A percentile compares a stretch with the other conserved stretches of the same genome.
Conservation (phyloP, 2,797 vertebrate genomes). For the Hafferia zeledoni region DNA sequence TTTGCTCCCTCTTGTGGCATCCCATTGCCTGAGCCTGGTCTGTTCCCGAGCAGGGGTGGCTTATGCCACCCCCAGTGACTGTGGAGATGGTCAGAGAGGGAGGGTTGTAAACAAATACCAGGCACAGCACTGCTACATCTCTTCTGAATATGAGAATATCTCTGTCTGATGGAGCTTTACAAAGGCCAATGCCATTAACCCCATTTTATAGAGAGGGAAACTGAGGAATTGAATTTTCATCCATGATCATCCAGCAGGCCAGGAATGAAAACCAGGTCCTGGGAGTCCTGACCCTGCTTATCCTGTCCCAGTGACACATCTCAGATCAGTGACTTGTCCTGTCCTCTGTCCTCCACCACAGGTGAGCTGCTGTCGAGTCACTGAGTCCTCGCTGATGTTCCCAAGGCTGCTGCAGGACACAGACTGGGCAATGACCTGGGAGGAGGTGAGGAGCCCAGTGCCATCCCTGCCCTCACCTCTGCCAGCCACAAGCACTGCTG, state of each 20-base stretch:
- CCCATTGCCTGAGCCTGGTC: background rate
- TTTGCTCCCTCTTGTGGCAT: conserved; percentile 55
- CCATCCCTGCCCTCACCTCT: background rate
- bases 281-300: background rate
- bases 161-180: background rate
- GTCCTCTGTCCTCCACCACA: rapidly evolving
- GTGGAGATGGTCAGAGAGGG: background rate
- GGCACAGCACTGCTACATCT: background rate
- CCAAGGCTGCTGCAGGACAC: background rate
- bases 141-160: background rate
- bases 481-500: background rate
- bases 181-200: background rate
- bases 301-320: background rate
- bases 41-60: background rate
- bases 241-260: background rate
- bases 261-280: background rate
- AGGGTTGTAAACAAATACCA: background rate
- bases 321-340: background rate
- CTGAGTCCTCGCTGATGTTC: rapidly evolving
- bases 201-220: background rate
- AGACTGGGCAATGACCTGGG: background rate
- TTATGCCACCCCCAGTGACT: background rate
- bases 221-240: background rate
- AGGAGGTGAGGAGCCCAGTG: background rate
- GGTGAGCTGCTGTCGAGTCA: background rate